Evolutionary conservation across 2,797 vertebrate genomes (phyloP).

Genomic region (Lithobates sylvaticus): DNA sequence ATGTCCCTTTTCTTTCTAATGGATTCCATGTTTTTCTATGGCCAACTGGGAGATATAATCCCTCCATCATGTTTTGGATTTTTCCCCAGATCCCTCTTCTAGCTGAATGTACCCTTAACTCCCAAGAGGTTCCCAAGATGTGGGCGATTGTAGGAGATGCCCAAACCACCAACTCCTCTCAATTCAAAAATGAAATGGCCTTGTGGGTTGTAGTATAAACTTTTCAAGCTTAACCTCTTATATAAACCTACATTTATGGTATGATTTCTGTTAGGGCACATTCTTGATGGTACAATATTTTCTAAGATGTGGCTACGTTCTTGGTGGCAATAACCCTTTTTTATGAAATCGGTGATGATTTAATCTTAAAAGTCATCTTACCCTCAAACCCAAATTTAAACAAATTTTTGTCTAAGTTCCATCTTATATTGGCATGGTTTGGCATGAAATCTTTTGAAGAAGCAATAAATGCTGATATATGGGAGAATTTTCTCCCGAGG

Average conservation of each 20-base stretch:
- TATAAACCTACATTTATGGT: not conserved
- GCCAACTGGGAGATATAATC: no score
- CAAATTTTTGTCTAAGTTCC: not conserved
- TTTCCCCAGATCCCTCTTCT: not conserved
- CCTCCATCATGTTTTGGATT: not conserved
- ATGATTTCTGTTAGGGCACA: not conserved
- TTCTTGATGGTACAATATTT: not conserved
- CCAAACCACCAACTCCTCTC: not conserved
- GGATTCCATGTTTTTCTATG: no score
- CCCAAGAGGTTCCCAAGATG: not conserved
- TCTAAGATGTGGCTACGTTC: not conserved
- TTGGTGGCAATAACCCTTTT: not conserved
- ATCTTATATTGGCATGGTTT: not conserved
- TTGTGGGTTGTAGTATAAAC: not conserved
- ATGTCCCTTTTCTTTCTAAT: no score
- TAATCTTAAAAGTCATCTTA: constrained; percentile 18
- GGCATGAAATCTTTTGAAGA: not conserved
- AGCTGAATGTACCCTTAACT: not conserved
- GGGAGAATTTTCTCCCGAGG: not conserved
- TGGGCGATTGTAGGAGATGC: not conserved
- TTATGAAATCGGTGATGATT: constrained; percentile 19
- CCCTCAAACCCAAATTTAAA: not conserved
- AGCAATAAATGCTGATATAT: constrained; percentile 6
- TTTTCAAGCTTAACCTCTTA: not conserved
- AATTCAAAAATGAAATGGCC: not conserved